Evolutionary conservation across 2,888 invertebrate genomes (phyloP), one percentile per base, ranked within the genome.

Genomic region (Amphiduros pacificus): DNA sequence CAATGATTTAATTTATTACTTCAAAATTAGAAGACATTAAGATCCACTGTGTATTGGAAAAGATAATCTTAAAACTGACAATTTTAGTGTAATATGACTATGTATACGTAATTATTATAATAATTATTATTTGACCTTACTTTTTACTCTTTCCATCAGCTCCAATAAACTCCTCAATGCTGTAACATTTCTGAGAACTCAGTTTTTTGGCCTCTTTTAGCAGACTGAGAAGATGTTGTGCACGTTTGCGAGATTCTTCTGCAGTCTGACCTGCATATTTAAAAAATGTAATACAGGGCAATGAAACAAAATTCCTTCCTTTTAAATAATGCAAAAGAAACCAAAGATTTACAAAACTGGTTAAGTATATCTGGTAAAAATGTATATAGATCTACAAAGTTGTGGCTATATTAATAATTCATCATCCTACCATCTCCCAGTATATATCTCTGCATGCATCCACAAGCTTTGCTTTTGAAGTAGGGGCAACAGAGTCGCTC

Each of bases 401-500:
- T n/a, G n/a, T n/a, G n/a, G n/a, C n/a, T n/a, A n/a, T n/a, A n/a
- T n/a, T n/a, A 51, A 17, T 24, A 51, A 51, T 31, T 54, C 4
- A 3, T 41, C 28, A 2, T 52, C 66, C 56, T 65, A 75, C 75
- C 70, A 60, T 66, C 64, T 36, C 57, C 63, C 36, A 57, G 57
- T 11, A 76, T 69, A 63, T 73, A 75, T 41, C 64, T 66, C 67
- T 77, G 76, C 22, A 78, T 61, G 68, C 78, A 78, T 4, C 72
- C 71, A 71, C 78, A 78, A 14, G 71, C 63, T 27, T 68, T 70
- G 32, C 57, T 68, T 41, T 71, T 69, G 65, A 69, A 73, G 4
- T 68, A 65, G 2, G 76, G 75, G 63, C 78, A 78, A 56, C 66
- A 75, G 31, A 78, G 60, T n/a, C 67, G 66, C 41, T 72, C 71